Evolutionary conservation across 2,888 invertebrate species (phyloP).

Genomic region (Standfussiana lucernea): DNA sequence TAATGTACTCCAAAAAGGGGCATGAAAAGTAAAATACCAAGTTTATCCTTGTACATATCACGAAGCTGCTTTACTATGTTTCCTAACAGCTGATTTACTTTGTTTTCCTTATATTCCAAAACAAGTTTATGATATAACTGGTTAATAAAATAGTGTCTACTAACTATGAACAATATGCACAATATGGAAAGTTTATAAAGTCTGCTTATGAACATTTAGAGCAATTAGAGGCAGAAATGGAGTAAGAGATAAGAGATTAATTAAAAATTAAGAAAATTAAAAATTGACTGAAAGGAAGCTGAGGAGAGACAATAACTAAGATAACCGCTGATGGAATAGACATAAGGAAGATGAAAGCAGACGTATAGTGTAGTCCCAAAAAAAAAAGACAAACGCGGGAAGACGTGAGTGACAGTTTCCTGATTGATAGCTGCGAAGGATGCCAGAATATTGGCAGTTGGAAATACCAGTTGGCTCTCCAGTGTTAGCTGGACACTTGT

Average conservation of each 20-base stretch:
- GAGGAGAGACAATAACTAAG: background rate
- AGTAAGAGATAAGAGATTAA: background rate
- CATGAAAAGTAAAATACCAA: slow-evolving; percentile 1
- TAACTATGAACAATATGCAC: background rate
- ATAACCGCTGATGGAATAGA: background rate
- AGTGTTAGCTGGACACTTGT: background rate
- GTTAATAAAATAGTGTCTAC: background rate
- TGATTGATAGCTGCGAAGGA: background rate
- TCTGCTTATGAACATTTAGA: background rate
- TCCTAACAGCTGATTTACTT: slow-evolving; percentile 32
- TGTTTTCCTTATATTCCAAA: slow-evolving; percentile 21
- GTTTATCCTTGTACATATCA: slow-evolving; percentile 9
- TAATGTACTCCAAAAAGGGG: slow-evolving; percentile 3
- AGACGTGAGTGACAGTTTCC: no score
- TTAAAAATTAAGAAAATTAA: no score
- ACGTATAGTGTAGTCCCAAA: background rate
- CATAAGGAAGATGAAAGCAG: background rate
- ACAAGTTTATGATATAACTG: background rate
- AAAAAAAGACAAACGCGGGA: background rate
- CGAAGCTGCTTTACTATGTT: background rate
- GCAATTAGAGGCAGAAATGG: background rate
- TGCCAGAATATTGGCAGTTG: background rate
- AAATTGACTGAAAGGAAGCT: background rate
- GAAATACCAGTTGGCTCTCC: background rate
- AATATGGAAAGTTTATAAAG: background rate